These are phyloP conservation scores for Clinocottus analis DNA, from an alignment of 2,113 vertebrate genomes.

Conservation along the genomic window DNA sequence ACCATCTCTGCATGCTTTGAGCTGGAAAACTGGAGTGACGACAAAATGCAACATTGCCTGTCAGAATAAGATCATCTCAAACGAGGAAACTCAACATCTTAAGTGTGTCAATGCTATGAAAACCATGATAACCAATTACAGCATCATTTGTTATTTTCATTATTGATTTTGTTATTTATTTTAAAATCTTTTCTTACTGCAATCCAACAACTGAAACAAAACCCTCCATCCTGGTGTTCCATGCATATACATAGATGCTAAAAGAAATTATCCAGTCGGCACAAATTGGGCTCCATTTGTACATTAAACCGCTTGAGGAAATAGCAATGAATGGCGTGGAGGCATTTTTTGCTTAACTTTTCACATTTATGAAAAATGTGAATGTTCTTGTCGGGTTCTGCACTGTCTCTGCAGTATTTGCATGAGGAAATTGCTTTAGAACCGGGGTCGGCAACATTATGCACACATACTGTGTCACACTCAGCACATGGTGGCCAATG, in stretches of 20 bases:
- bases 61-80: not conserved
- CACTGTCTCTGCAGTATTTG: conserved; percentile 11
- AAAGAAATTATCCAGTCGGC: not conserved
- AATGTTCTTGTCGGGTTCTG: conserved; percentile 3
- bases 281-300: not conserved
- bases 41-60: not conserved
- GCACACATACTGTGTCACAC: no score
- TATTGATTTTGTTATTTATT: not conserved
- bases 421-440: not conserved
- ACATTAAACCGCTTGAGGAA: not conserved
- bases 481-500: no score
- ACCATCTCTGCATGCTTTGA: not conserved
- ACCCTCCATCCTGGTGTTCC: not conserved
- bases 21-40: not conserved
- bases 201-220: not conserved
- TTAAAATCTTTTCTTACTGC: not conserved
- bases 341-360: not conserved
- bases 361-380: not conserved
- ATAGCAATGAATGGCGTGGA: not conserved
- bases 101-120: not conserved
- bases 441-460: no score
- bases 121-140: not conserved
- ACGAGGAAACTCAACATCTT: not conserved
- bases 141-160: not conserved
- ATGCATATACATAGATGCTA: not conserved